Evolutionary conservation across 2,797 vertebrate genomes (phyloP), one percentile per base, ranked within the genome.

Genomic region (Amphiprion clarkii): DNA sequence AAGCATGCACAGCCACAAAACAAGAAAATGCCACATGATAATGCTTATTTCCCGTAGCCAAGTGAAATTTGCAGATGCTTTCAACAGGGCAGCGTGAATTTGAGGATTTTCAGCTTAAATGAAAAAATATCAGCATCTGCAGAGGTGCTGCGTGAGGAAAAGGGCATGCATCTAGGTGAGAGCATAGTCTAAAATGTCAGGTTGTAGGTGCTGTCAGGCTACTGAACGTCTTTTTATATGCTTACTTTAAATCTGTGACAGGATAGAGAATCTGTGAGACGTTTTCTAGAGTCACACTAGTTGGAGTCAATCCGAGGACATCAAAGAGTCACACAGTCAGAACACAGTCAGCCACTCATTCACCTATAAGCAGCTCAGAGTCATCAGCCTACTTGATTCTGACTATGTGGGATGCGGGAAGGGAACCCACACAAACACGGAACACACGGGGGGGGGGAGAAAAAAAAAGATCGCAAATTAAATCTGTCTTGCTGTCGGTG

Each of bases 41-140:
- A 62, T 74, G 67, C 81, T 87, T 83, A 64, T 85, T n/a, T 84
- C 78, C 81, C 56, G 29, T 60, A 80, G 87, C 87, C 63, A 72
- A 76, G 67, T 73, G 81, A 82, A 79, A 80, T 88, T 79, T 88
- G 69, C 72, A 76, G 63, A 76, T 77, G 86, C 88, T 91, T 81
- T 83, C 66, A 86, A 58, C 53, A 16, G 70, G 46, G 69, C 73
- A 62, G 76, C 85, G 73, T 73, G 53, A 82, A 72, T 72, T 64
- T 46, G 54, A 71, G 79, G 71, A 85, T 86, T 88, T 71, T 7
- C 66, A 80, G 74, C 85, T 82, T 70, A 61, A 67, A 59, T 81
- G 75, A 63, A 77, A 77, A 67, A 67, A 23, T 61, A 61, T 6
- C 36, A 64, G 49, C 13, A 71, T 82, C 68, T 84, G 65, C 54